Evolutionary conservation across 2,888 invertebrate genomes (phyloP), one percentile per base, ranked within the genome.

Genomic region (Chymomyza procnemis): DNA sequence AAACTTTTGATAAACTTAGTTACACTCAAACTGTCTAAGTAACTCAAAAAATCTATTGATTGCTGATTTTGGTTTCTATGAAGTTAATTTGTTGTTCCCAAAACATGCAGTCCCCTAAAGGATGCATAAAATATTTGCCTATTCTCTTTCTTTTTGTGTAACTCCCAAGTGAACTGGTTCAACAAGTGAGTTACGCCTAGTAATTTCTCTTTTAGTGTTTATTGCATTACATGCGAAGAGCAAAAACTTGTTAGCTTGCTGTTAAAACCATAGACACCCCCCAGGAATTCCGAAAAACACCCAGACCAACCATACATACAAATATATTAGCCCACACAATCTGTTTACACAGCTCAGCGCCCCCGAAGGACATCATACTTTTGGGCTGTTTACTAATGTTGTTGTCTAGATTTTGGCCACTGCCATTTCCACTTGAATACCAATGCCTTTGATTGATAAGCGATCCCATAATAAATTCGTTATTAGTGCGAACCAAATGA

Each of bases 361-460:
- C 68, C 68, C 16, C 14, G 26, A 34, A 61, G 48, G 41, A 26
- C 19, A 22, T 12, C 21, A 56, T 61, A 59, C 26, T 47, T 60
- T n/a, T 60, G 50, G 22, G 21, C 16, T 16, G 54, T 62, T 62
- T 21, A 41, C 26, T 52, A 59, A 67, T 41, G n/a, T 57, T 9
- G 6, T 18, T 61, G 65, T 69, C 70, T 64, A 60, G 64, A 69
- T 48, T 65, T 34, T 47, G 34, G 26, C 66, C 52, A 55, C 54
- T 65, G 18, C 47, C 30, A 59, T 59, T 67, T 75, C 69, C 81
- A 79, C 73, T 79, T 61, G 73, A 75, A 64, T 62, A 64, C 69
- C 73, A 73, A 63, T 67, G 69, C 71, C 55, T 61, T 69, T 79
- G 79, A 79, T 82, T 82, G 79, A 79, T 82, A 79, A 76, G 82